A percentile compares a stretch with the other conserved stretches of the same genome.
Evolutionary conservation across 2,888 invertebrate genomes (phyloP).

Genomic region (Lobophora halterata): DNA sequence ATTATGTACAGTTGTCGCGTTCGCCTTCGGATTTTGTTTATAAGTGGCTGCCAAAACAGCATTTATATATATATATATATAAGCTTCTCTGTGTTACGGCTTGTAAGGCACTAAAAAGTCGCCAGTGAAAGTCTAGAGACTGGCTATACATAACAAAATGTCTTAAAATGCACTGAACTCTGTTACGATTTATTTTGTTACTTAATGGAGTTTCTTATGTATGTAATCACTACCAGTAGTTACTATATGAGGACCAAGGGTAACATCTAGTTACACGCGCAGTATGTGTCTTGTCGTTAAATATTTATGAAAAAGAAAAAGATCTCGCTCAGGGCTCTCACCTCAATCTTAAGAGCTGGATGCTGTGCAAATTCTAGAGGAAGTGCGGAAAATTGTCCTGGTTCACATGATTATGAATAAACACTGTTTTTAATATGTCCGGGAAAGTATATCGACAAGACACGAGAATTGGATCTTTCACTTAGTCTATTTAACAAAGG

Average conservation of each 20-base stretch:
- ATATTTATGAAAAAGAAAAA: conserved; percentile 28
- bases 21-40: too few relatives aligned
- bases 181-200: too few relatives aligned
- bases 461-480: too few relatives aligned
- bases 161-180: too few relatives aligned
- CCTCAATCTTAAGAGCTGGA: conserved; percentile 12
- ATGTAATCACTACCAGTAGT: background rate
- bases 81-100: too few relatives aligned
- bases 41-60: too few relatives aligned
- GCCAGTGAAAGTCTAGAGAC: too few relatives aligned
- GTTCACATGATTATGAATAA: conserved; percentile 22
- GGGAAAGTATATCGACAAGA: background rate
- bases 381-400: conserved; percentile 26
- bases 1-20: too few relatives aligned
- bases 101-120: too few relatives aligned
- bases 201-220: background rate
- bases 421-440: conserved; percentile 5
- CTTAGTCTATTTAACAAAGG: too few relatives aligned
- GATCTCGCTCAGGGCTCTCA: conserved; percentile 10
- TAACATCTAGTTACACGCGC: background rate
- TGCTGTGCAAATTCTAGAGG: conserved; percentile 12
- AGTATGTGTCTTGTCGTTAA: conserved; percentile 20
- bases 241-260: background rate
- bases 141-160: too few relatives aligned
- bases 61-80: too few relatives aligned